Evolutionary conservation across 2,797 vertebrate genomes (phyloP), one percentile per base, ranked within the genome.

Genomic region (Notamacropus eugenii): DNA sequence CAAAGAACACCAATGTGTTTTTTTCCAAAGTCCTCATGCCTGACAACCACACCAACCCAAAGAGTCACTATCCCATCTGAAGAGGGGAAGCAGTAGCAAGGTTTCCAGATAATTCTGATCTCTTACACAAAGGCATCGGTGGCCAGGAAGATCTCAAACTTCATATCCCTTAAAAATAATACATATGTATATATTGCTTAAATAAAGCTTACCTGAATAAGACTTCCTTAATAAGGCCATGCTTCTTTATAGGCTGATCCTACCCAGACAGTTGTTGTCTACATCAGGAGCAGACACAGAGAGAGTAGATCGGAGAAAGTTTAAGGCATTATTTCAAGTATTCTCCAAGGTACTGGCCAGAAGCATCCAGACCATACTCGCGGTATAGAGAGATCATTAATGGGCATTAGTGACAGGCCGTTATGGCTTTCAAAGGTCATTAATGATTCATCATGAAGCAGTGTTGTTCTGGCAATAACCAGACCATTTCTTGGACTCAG

Each of bases 391-490:
- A 99, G 99, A 99, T 99, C 99, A 99, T 99, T 99, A 99, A 99
- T 99, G 99, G 99, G 99, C 99, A 99, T 99, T 99, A 99, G 99
- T 99, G 99, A 99, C 99, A 99, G 99, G 98, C 99, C 99, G 99
- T 99, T 99, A 99, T 99, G 99, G 99, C 99, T 99, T 99, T 99
- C 99, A 99, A 99, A 99, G 99, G 98, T 99, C 99, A 99, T 99
- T 99, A 99, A 99, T 99, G 99, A 99, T 99, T 99, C 99, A 99
- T 99, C 98, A 99, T 92, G 99, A 98, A 99, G 98, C 99, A 98
- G 98, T 98, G 98, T 99, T 98, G 98, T 99, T 99, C 99, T 99
- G 99, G 99, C 99, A 99, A 98, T 96, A 96, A 97, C 98, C 98
- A 98, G 98, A 98, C 97, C 97, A 97, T 94, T 98, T 98, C 98